A percentile compares a stretch with the other conserved stretches of the same genome.
Evolutionary conservation across 2,797 vertebrate genomes (phyloP).

Genomic region (Chrysocyon brachyurus): DNA sequence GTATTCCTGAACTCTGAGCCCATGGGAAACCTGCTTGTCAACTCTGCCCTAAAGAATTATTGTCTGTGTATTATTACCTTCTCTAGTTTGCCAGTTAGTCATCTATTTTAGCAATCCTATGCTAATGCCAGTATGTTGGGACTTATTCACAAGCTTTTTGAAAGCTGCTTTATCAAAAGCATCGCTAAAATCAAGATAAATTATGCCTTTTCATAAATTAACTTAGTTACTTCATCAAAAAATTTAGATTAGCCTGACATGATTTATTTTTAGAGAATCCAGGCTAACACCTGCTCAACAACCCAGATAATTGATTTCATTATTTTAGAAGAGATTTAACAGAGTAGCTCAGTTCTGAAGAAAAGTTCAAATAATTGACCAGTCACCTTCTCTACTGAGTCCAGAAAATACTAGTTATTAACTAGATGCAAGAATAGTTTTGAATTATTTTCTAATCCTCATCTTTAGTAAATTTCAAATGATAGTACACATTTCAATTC

Average conservation of each 20-base stretch:
- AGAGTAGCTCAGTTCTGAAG: not conserved
- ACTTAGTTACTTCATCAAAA: conserved; percentile 72
- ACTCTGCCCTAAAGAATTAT: conserved; percentile 68
- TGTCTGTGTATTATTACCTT: conserved; percentile 73
- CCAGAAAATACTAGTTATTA: not conserved
- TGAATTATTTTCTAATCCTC: not conserved
- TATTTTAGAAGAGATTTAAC: conserved; percentile 52
- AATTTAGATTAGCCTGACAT: conserved; percentile 53
- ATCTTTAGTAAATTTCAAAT: not conserved
- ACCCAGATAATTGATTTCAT: conserved; percentile 56
- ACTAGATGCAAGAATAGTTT: not conserved
- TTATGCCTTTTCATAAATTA: conserved; percentile 74
- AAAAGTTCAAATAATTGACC: conserved; percentile 54
- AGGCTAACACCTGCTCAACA: conserved; percentile 60
- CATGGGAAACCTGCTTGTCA: conserved; percentile 55
- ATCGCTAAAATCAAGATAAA: conserved; percentile 72
- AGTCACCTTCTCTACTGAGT: not conserved
- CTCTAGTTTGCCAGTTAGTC: conserved; percentile 50
- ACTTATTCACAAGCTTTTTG: conserved; percentile 66
- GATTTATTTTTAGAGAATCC: conserved; percentile 77
- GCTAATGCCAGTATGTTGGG: conserved; percentile 57
- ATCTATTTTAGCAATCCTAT: conserved; percentile 66
- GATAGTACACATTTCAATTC: not conserved
- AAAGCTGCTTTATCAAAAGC: conserved; percentile 69
- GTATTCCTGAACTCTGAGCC: conserved; percentile 54